Evolutionary conservation across 2,113 vertebrate genomes (phyloP).

Genomic region (Phaethon lepturus): DNA sequence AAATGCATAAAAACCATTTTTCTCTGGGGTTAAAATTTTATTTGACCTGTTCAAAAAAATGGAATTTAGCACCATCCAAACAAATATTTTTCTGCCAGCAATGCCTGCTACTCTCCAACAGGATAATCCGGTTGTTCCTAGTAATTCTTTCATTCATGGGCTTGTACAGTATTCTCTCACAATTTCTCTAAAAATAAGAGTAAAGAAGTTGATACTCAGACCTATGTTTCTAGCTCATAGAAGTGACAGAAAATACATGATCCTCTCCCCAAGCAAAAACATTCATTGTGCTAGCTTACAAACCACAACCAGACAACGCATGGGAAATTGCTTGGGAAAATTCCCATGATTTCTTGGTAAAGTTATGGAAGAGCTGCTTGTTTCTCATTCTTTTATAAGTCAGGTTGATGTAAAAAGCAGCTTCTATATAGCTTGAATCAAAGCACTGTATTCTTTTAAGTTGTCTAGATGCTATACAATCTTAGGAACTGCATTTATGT

Average conservation of each 20-base stretch:
- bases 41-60: background rate
- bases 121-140: background rate
- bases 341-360: background rate
- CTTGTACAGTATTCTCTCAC: background rate
- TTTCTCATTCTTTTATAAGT: background rate
- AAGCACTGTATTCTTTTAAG: background rate
- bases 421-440: background rate
- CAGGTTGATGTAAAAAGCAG: background rate
- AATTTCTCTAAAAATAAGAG: background rate
- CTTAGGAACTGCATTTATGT: background rate
- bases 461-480: background rate
- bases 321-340: background rate
- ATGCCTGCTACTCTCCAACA: background rate
- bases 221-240: background rate
- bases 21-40: background rate
- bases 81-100: background rate
- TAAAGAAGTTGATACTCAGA: background rate
- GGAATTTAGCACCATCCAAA: background rate
- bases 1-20: background rate
- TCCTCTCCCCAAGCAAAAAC: background rate
- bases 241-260: background rate
- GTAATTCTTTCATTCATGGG: background rate
- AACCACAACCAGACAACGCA: background rate
- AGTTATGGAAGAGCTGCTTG: background rate
- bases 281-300: background rate